Base-by-base conservation (phyloP, 2,888 invertebrate genomes). In the Ophion ventricosus region DNA sequence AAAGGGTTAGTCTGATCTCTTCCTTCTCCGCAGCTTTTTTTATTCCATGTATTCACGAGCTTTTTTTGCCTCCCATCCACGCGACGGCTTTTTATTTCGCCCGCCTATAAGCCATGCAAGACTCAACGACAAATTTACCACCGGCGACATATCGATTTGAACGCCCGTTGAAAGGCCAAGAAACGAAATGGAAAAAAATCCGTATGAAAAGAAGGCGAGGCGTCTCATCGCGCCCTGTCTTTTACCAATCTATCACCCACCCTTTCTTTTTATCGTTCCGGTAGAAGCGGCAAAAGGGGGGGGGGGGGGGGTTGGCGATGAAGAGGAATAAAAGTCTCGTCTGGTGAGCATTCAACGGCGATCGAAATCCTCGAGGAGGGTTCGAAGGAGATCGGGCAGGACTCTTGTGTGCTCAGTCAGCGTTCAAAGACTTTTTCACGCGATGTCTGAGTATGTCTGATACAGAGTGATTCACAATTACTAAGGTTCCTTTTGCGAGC, bases 81-180 rank as follows among this genome's bases (percentile, higher is more conserved):
- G 20, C 20, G 23, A 25, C 35, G 35, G 69, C 64, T 74, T 77
- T 54, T 69, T 35, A 74, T 76, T 57, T 64, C 84, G 57, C 43
- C 29, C 56, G 56, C 79, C 82, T 85, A 88, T 88, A 88, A 88
- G 88, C 80, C 86, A 84, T 56, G 43, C 82, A 77, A 87, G 88
- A 88, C 85, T 78, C 85, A 49, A 49, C 49, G 49, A 78, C 74
- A 79, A 85, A 81, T 83, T 85, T 17, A 17, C 49, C 82, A 85
- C 79, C 57, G n/a, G 54, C 76, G 43, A 49, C 49, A 66, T 35
- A 57, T 67, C 82, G 63, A 66, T 86, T 82, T 59, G 59, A 40
- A 59, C 17, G 49, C 17, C 26, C 25, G 67, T 64, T 69, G 83
- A 87, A 23, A 67, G 49, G 49, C 49, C 14, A 17, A 49, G 49